A percentile compares a stretch with the other conserved stretches of the same genome.
These are phyloP conservation scores for Wiebesia pumilae DNA, from an alignment of 1,140 invertebrate species.

Conservation along the genomic window DNA sequence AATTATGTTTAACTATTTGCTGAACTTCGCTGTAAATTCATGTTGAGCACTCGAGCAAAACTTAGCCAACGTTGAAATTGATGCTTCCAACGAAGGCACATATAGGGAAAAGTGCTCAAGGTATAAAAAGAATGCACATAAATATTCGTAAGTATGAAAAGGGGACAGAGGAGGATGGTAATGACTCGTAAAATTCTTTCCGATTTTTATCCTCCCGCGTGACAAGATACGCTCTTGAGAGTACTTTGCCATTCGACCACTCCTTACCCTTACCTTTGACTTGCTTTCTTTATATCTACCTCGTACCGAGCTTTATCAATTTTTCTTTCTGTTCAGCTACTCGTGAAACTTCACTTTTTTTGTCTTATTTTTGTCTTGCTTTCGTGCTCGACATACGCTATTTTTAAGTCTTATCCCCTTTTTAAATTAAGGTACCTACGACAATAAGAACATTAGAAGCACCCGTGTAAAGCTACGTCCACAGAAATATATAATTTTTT, in stretches of 20 bases:
- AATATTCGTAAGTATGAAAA: constrained; percentile 25
- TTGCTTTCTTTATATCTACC: neutral
- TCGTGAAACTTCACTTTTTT: neutral
- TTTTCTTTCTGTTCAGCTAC: neutral
- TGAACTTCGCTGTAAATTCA: neutral
- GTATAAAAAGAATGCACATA: constrained; percentile 10
- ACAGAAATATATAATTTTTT: neutral
- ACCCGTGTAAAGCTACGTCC: neutral
- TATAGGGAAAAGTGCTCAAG: neutral
- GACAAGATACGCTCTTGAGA: neutral
- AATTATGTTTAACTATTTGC: neutral
- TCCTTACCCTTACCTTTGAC: neutral
- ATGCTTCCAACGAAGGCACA: neutral
- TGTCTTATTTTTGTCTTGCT: neutral
- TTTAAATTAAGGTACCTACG: neutral
- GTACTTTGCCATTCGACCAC: neutral
- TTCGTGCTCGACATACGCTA: neutral
- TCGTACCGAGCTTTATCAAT: neutral
- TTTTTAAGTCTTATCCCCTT: neutral
- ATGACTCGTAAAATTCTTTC: constrained; percentile 42
- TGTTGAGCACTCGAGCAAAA: no score
- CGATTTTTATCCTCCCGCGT: constrained; percentile 15
- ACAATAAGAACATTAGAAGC: neutral
- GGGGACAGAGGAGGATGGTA: constrained; percentile 5
- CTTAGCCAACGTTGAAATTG: neutral